A percentile compares a stretch with the other conserved stretches of the same genome.
Conservation (phyloP, 2,113 vertebrate genomes). For the Dasyprocta punctata region DNA sequence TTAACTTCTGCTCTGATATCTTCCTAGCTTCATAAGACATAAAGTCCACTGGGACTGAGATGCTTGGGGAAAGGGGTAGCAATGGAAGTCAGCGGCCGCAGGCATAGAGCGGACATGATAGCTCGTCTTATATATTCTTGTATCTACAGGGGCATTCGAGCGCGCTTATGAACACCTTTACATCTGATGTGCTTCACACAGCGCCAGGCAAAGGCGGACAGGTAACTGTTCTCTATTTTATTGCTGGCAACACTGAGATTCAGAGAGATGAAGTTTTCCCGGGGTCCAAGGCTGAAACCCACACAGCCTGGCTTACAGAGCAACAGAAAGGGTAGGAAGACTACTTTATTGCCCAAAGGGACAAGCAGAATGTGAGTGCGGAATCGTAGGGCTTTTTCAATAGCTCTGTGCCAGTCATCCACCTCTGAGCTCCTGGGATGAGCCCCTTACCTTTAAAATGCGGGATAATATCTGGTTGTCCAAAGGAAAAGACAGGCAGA, state of each 20-base stretch:
- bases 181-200: not conserved
- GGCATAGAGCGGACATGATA: not conserved
- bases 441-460: not conserved
- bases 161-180: not conserved
- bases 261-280: not conserved
- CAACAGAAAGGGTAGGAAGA: not conserved
- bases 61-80: not conserved
- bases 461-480: not conserved
- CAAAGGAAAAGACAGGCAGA: not conserved
- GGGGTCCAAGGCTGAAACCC: not conserved
- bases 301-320: not conserved
- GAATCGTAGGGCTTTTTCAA: not conserved
- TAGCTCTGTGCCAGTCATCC: not conserved
- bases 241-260: not conserved
- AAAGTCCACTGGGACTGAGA: not conserved
- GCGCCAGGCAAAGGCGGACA: not conserved
- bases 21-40: not conserved
- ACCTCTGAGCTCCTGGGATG: not conserved
- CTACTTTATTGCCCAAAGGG: not conserved
- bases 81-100: not conserved
- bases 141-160: not conserved
- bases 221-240: not conserved
- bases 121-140: not conserved
- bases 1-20: not conserved
- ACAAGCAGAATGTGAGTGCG: not conserved